Percentiles rank a stretch among this genome's conserved stretches.
Evolutionary conservation across 1,140 invertebrate species (phyloP).

Genomic region (Teleopsis dalmanni): DNA sequence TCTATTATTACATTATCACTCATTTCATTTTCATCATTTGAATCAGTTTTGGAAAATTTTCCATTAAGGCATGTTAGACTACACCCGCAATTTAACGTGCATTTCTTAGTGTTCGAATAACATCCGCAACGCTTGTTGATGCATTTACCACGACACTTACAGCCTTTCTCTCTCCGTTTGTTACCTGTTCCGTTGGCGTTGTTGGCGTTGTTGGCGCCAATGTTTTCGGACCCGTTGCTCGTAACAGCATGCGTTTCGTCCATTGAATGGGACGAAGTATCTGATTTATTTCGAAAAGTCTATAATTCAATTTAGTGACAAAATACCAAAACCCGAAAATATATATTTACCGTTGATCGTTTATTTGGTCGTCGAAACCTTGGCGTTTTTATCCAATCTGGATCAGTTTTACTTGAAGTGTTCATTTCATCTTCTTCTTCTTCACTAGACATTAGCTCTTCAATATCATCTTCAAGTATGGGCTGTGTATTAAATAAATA

Average conservation of each 20-base stretch:
- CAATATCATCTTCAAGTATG: conserved; percentile 21
- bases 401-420: conserved; percentile 49
- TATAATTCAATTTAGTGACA: background rate
- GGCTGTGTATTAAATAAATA: background rate
- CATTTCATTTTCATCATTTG: background rate
- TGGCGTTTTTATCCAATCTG: conserved; percentile 61
- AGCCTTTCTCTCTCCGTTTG: conserved; percentile 10
- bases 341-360: conserved; percentile 20
- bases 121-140: conserved; percentile 26
- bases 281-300: background rate
- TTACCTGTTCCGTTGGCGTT: background rate
- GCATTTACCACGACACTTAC: conserved; percentile 26
- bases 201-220: background rate
- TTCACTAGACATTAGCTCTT: too few species aligned
- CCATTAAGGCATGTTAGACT: conserved; percentile 21
- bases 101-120: conserved; percentile 6
- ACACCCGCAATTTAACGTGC: conserved; percentile 16
- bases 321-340: background rate
- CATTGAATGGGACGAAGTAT: background rate
- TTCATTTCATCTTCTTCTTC: conserved; percentile 20
- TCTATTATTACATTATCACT: background rate
- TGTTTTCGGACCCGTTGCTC: background rate
- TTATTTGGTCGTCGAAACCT: conserved; percentile 40
- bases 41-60: background rate
- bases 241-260: background rate